Evolutionary conservation across 2,888 invertebrate species (phyloP).

Genomic region (Drosophila anomelani): DNA sequence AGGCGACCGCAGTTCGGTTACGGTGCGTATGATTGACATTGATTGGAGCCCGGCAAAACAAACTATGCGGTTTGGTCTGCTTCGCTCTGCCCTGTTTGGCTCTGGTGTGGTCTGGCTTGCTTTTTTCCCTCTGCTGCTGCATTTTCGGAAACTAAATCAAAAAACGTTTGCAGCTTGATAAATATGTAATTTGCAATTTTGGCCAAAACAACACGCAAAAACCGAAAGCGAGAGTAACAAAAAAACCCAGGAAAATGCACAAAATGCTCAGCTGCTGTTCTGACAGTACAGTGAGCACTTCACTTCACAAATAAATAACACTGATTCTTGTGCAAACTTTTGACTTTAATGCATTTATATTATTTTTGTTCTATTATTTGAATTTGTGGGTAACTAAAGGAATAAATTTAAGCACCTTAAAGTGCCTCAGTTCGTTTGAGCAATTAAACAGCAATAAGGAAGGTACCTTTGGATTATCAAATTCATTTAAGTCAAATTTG

Average conservation of each 20-base stretch:
- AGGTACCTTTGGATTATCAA: no score
- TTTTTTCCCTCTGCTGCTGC: constrained; percentile 15
- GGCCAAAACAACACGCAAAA: constrained; percentile 37
- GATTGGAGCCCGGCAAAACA: constrained; percentile 35
- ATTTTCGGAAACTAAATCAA: constrained; percentile 39
- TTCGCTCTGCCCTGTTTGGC: background rate
- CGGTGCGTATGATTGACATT: constrained; percentile 54
- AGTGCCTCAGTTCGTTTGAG: background rate
- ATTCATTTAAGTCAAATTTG: background rate
- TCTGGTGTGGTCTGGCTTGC: constrained; percentile 5
- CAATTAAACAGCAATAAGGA: background rate
- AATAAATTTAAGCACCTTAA: background rate
- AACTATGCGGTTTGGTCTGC: constrained; percentile 20
- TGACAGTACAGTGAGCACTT: constrained; percentile 18
- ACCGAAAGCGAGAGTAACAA: constrained; percentile 6
- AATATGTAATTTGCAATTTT: constrained; percentile 53
- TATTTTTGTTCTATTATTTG: background rate
- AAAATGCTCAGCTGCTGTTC: background rate
- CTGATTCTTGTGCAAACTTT: background rate
- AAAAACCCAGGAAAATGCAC: constrained; percentile 5
- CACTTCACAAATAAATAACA: background rate
- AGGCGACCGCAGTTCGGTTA: constrained; percentile 35
- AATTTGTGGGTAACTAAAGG: background rate
- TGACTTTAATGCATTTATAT: background rate
- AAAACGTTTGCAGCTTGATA: constrained; percentile 51